Evolutionary conservation across 1,140 invertebrate species (phyloP), one percentile per base, ranked within the genome.

Genomic region (Latrodectus geometricus): DNA sequence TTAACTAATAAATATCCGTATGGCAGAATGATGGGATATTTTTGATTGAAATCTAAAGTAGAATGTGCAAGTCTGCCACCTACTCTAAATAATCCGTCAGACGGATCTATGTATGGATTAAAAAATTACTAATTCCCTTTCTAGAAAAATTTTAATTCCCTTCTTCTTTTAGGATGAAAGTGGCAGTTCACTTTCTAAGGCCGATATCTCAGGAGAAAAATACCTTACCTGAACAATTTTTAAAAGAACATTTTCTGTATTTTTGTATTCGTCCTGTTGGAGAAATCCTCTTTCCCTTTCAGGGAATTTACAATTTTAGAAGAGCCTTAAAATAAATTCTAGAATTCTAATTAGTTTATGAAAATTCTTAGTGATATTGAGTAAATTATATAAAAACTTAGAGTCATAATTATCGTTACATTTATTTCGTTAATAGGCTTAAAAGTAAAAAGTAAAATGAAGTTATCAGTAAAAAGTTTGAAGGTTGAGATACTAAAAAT

Each of bases 21-120:
- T 23, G 90, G 90, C 66, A 91, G 74, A 12, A 92, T 61, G 15
- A 91, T 90, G 0, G 91, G 91, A 89, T 92, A 91, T 87, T 91
- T 91, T 21, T 90, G 88, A 52, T 90, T 88, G 69, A 88, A 88
- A 9, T 80, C 65, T 1, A 91, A 76, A 9, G 89, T 65, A 0
- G 91, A 86, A 49, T 89, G 78, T 23, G 84, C 15, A 8, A 92
- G 79, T 12, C 91, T 80, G 8, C 92, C 91, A 21, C 91, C 91
- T 14, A 92, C 91, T 86, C 90, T 88, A 12, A 92, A 84, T 8
- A 92, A n/a, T n/a, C n/a, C 11, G 49, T 89, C 89, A 49, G 88
- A 80, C 9, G 89, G 20, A 73, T 91, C 90, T 15, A 91, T 9
- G 85, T 91, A 91, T 9, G 90, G 90, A 68, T 86, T 89, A 4